Base-by-base conservation (phyloP, 2,113 vertebrate species). In the Prinia subflava region DNA sequence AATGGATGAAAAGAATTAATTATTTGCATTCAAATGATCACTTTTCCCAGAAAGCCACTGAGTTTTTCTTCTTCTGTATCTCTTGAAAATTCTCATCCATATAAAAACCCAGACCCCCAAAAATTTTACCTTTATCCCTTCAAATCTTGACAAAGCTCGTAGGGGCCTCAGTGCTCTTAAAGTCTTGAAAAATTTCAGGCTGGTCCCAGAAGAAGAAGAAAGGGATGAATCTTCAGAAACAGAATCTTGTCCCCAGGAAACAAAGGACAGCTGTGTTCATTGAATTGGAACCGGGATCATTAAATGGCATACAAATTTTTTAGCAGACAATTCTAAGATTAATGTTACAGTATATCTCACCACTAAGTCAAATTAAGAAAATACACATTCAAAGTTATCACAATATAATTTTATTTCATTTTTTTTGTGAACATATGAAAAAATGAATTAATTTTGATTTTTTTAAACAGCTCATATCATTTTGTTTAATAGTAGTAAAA, bases 81-180 rank as follows among this genome's bases (percentile, higher is more conserved):
- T 60, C 11, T 7, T 77, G 27, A 31, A 80, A 41, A 50, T 60
- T 79, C 4, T 90, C 56, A 82, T 7, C 19, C 62, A 28, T 31
- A 39, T 11, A 50, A 75, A 73, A 87, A 71, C 15, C 30, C 25
- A 13, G 6, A 11, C 7, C 4, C 10, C 5, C 33, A 17, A 3
- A 3, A 25, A 16, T 28, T 17, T 71, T 95, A 98, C 98, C 98
- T 98, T 98, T 96, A 98, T 98, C 41, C 98, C 98, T 97, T 98
- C 98, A 94, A 98, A 98, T 94, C 98, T 96, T 59, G 98, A 99
- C 95, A 99, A 95, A 22, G 99, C 99, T 81, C 99, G 98, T 33
- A 99, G 98, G 30, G 99, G 99, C 85, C 99, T 98, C 93, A 99
- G 78, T 8, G 99, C 99, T 94, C 99, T 96, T 2, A 99, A 97